phyloP scores from a whole-genome alignment of 2,113 vertebrate genomes.

The Chlorodrepanis virens region DNA sequence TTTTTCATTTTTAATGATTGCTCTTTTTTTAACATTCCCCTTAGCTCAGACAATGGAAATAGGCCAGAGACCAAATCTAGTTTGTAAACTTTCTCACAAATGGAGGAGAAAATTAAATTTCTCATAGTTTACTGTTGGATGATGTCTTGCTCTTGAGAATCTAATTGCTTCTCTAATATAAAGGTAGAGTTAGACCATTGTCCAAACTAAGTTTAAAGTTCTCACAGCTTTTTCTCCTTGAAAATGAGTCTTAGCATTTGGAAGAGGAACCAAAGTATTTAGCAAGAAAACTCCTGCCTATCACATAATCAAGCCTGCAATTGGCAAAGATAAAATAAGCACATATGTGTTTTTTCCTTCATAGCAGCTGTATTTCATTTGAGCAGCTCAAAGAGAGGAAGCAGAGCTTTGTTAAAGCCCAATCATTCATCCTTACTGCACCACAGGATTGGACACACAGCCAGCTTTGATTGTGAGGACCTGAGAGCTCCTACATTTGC shows the following conservation, averaged over 20 bases:
- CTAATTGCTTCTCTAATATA: background rate
- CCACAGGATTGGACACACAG: background rate
- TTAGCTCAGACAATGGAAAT: background rate
- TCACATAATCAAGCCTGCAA: background rate
- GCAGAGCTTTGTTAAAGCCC: background rate
- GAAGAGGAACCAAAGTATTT: background rate
- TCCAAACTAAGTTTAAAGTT: background rate
- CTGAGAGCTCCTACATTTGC: background rate
- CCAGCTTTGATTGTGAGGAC: background rate
- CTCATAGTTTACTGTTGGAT: background rate
- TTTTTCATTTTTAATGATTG: background rate
- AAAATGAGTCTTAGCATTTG: background rate
- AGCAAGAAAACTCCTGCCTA: background rate
- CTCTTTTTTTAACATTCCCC: background rate
- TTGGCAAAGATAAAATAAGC: background rate
- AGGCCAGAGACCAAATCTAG: background rate
- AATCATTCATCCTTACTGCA: background rate
- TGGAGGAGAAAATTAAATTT: background rate
- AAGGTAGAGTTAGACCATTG: background rate
- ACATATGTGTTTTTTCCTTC: rapidly evolving
- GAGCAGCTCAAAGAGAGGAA: conserved; percentile 2
- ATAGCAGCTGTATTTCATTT: background rate
- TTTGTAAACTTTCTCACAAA: background rate
- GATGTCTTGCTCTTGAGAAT: background rate
- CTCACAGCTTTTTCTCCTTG: background rate